phyloP scores from a whole-genome alignment of 2,113 vertebrate species.

The Haemorhous mexicanus region DNA sequence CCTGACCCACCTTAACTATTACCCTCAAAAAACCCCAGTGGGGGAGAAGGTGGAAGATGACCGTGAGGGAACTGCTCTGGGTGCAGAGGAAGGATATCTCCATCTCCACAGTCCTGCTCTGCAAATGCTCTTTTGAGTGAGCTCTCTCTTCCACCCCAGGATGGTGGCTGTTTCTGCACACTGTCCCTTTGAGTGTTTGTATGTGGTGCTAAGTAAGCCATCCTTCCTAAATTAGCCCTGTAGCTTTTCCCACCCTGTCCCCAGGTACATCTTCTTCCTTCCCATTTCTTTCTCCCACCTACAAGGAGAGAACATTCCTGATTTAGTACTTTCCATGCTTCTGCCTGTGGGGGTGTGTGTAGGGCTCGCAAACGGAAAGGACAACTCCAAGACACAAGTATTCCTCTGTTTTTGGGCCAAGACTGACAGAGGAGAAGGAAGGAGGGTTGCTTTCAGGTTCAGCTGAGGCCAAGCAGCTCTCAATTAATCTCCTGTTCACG shows the following conservation, averaged over 20 bases:
- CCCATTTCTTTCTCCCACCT: conserved; percentile 52
- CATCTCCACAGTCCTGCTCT: not conserved
- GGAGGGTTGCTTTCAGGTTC: not conserved
- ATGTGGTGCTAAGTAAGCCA: conserved; percentile 17
- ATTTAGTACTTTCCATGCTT: conserved; percentile 20
- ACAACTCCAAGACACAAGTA: not conserved
- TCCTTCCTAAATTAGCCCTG: conserved; percentile 41
- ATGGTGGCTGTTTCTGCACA: not conserved
- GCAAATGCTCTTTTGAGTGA: conserved; percentile 4
- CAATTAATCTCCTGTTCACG: not conserved
- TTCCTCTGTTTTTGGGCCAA: not conserved
- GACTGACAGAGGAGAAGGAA: not conserved
- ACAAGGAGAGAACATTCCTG: conserved; percentile 33
- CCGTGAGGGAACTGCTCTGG: not conserved
- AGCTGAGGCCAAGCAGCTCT: not conserved
- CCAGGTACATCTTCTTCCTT: conserved; percentile 58
- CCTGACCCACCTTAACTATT: not conserved
- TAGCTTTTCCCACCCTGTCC: conserved; percentile 16
- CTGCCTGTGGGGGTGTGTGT: conserved; percentile 41
- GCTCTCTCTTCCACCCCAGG: not conserved
- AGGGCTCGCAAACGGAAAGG: conserved; percentile 18
- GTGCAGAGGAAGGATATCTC: not conserved
- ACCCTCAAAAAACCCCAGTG: not conserved
- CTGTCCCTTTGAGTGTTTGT: conserved; percentile 19
- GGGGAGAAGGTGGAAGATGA: not conserved